Conservation (phyloP, 2,797 vertebrate species). For the Enteromius afrohamiltoni region DNA sequence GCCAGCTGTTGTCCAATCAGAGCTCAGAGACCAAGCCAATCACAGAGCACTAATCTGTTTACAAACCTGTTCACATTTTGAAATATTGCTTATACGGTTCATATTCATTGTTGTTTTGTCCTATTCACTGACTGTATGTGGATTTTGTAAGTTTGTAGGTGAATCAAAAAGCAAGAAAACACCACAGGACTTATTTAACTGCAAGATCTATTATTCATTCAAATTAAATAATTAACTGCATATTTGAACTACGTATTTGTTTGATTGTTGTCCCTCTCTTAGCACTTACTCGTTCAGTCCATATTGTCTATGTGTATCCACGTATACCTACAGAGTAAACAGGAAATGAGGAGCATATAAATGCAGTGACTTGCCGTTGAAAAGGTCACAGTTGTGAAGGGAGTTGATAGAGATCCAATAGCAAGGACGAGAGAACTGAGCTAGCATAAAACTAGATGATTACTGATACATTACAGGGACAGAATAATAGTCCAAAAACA, state of each 20-base stretch:
- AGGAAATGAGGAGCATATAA: conserved; percentile 54
- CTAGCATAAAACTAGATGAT: conserved; percentile 45
- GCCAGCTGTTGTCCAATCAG: conserved; percentile 42
- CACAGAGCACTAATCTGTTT: conserved; percentile 39
- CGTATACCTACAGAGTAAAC: conserved; percentile 47
- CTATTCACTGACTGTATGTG: not conserved
- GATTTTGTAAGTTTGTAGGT: not conserved
- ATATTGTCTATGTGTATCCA: conserved; percentile 42
- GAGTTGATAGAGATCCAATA: conserved; percentile 47
- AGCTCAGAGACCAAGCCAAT: conserved; percentile 40
- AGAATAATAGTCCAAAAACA: conserved; percentile 18
- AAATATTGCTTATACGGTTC: conserved; percentile 9
- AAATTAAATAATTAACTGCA: not conserved
- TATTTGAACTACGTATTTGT: not conserved
- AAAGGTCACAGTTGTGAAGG: conserved; percentile 42
- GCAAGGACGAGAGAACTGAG: conserved; percentile 28
- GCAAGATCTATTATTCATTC: not conserved
- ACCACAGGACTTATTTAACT: not conserved
- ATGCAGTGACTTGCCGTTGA: conserved; percentile 22
- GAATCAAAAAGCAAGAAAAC: not conserved
- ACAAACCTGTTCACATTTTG: conserved; percentile 19
- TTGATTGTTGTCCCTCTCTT: not conserved
- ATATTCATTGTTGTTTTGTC: conserved; percentile 1
- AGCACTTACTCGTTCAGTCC: conserved; percentile 13
- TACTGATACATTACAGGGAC: conserved; percentile 44